These are phyloP conservation scores for Hydra vulgaris DNA, from an alignment of 30 jellyfish, hydroid and myxozoan species.

Conservation along the genomic window DNA sequence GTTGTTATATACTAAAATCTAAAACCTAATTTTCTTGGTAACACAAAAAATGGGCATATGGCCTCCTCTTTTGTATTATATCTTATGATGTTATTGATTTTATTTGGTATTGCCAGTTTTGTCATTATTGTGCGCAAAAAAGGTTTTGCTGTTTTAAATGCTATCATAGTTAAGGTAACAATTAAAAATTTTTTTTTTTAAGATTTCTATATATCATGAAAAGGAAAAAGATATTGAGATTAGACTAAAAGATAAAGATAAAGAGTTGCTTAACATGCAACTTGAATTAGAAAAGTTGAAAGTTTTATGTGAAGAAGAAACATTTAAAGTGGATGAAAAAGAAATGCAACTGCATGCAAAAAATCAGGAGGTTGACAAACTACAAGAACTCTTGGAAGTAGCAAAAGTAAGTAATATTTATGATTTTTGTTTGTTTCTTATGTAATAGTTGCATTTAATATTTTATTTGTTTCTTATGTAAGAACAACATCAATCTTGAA, in stretches of 20 bases:
- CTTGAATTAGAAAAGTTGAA: constrained; percentile 26
- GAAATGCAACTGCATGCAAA: constrained; percentile 10
- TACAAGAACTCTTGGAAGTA: constrained; percentile 13
- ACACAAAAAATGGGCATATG: no score
- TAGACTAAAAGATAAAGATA: constrained; percentile 29
- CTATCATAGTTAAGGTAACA: background rate
- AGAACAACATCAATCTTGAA: no score
- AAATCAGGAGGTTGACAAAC: constrained; percentile 6
- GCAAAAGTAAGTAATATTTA: constrained; percentile 33
- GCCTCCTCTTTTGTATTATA: no score
- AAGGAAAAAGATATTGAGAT: constrained; percentile 40
- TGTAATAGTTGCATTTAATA: background rate
- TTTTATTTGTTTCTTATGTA: no score
- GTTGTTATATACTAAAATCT: no score
- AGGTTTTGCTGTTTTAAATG: background rate
- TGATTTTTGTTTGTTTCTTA: background rate
- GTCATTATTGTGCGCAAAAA: no score
- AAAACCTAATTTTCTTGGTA: no score
- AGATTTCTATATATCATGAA: constrained; percentile 53
- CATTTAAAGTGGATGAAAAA: constrained; percentile 5
- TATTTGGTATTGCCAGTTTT: no score
- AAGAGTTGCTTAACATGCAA: constrained; percentile 25
- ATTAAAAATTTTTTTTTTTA: background rate
- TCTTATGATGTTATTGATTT: no score
- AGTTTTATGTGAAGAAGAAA: constrained; percentile 4